Conservation (phyloP, 30 jellyfish, hydroid and myxozoan species). For the Hydractinia echinata region DNA sequence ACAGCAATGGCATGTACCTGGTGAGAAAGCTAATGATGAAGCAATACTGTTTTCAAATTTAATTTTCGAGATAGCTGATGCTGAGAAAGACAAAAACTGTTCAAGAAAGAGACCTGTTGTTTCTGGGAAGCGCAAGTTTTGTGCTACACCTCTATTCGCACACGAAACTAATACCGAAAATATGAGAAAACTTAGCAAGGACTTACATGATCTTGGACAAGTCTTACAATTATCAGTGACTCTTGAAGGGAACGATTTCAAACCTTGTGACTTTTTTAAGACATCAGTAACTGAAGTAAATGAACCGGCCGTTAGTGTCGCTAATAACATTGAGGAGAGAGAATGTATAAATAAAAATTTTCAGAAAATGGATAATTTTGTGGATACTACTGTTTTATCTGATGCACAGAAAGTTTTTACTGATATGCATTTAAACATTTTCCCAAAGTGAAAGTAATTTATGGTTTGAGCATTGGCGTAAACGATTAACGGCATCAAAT, state of each 20-base stretch:
- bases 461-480: too few relatives aligned
- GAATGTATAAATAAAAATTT: too few relatives aligned
- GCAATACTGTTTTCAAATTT: slow-evolving; percentile 7
- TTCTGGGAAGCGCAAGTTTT: background rate
- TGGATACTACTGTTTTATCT: too few relatives aligned
- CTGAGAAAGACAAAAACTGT: background rate
- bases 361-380: too few relatives aligned
- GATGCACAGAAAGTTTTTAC: too few relatives aligned
- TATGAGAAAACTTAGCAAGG: too few relatives aligned
- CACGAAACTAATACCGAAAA: too few relatives aligned
- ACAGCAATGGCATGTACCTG: slow-evolving; percentile 19
- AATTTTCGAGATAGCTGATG: slow-evolving; percentile 12
- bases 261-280: background rate
- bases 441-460: too few relatives aligned
- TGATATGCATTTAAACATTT: background rate
- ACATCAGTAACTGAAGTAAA: background rate
- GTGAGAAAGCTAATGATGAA: background rate
- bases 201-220: too few relatives aligned
- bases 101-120: background rate
- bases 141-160: too few relatives aligned
- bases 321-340: background rate
- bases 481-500: too few relatives aligned
- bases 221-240: background rate
- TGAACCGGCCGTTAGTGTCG: too few relatives aligned
- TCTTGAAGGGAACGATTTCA: slow-evolving; percentile 2